A percentile compares a stretch with the other conserved stretches of the same genome.
phyloP scores from a whole-genome alignment of 2,113 vertebrate species.

The Prunella himalayana region DNA sequence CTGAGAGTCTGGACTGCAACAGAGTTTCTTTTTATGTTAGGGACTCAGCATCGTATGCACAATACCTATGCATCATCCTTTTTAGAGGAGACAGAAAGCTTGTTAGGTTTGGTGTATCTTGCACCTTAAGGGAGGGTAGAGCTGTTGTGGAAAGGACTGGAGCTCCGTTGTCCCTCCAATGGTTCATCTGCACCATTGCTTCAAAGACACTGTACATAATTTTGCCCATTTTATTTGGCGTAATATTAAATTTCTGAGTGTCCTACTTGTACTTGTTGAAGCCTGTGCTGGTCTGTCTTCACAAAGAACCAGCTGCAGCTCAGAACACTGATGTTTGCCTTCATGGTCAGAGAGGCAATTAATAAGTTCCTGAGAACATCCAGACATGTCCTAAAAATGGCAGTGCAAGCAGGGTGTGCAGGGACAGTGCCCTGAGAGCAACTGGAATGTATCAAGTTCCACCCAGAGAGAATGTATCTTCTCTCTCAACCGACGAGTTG shows the following conservation, averaged over 20 bases:
- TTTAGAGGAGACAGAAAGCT: neutral
- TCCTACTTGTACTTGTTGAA: neutral
- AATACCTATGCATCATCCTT: neutral
- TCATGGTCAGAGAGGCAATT: neutral
- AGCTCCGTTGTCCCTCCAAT: neutral
- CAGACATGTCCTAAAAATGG: neutral
- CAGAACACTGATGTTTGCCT: neutral
- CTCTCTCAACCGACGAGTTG: fast-evolving
- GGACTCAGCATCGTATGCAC: neutral
- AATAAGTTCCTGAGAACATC: neutral
- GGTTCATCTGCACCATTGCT: neutral
- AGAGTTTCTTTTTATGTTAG: neutral
- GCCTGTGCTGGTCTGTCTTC: neutral
- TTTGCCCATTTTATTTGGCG: neutral
- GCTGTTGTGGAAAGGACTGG: neutral
- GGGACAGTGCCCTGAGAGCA: neutral
- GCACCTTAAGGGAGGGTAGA: neutral
- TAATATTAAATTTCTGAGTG: neutral
- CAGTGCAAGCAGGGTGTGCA: neutral
- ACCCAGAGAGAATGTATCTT: neutral
- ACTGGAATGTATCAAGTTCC: neutral
- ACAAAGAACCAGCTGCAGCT: neutral
- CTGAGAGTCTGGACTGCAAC: neutral
- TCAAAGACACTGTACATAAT: neutral
- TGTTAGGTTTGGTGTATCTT: neutral